Evolutionary conservation across 2,797 vertebrate genomes (phyloP), one percentile per base, ranked within the genome.

Genomic region (Xenentodon cancila): DNA sequence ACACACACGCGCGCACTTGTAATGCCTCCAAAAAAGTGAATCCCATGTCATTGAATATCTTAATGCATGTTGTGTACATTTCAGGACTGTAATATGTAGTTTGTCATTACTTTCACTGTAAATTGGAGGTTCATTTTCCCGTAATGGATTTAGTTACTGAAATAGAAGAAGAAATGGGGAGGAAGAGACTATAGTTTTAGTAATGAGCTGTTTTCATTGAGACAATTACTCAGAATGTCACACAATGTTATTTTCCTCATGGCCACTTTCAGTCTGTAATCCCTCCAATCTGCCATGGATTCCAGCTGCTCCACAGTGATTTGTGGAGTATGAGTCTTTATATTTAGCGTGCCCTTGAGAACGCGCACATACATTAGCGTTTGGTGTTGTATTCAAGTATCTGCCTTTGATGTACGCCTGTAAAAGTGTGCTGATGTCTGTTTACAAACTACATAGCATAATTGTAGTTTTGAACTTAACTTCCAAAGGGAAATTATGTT

Each of bases 161-260:
- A 71, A 59, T 8, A 42, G 53, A 54, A 40, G 19, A 56, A 17
- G 42, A 43, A 21, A 18, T 9, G 18, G 32, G 43, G 53, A 53
- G 20, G 51, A 52, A 62, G 49, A 64, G 60, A 65, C 34, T 64
- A 61, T 66, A 78, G 78, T 76, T 84, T 34, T 86, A 88, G 69
- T 86, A 89, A 88, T 84, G 77, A 85, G 66, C 84, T 73, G 71
- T 86, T 91, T 89, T 90, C 90, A 89, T 58, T 88, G 75, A 91
- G 90, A 84, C 87, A 89, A 89, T 92, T 87, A 90, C 86, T 92
- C 86, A 90, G 80, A 82, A 79, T 88, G 86, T 88, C 82, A 89
- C 74, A 74, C 60, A 46, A 73, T 79, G 82, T 84, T 86, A 89
- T 88, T 85, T 81, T 86, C 80, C 87, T 84, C 84, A 73, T 80